Evolutionary conservation across 2,113 vertebrate genomes (phyloP).

Genomic region (Halichoeres trimaculatus): DNA sequence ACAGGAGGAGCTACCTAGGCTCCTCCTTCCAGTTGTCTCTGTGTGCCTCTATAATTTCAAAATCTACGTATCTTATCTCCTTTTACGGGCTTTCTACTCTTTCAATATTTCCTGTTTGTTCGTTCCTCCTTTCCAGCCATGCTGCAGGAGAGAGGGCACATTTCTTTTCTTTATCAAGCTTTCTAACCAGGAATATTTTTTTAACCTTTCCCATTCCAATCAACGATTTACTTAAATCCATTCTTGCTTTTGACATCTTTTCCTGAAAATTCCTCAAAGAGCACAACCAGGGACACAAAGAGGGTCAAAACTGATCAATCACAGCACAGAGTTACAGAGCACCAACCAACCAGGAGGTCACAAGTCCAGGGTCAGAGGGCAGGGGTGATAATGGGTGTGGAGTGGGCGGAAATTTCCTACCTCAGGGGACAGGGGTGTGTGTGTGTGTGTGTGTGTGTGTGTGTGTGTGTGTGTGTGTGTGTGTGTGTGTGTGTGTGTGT

Average conservation of each 20-base stretch:
- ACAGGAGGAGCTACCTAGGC: background rate
- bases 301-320: conserved; percentile 61
- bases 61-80: background rate
- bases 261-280: conserved; percentile 48
- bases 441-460: conserved; percentile 5
- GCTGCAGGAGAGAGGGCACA: background rate
- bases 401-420: conserved; percentile 77
- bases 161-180: background rate
- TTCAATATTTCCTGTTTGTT: background rate
- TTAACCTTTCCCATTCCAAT: too few species aligned
- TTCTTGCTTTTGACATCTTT: conserved; percentile 21
- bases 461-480: conserved; percentile 69
- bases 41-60: background rate
- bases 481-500: too few species aligned
- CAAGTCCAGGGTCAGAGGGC: conserved; percentile 71
- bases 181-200: background rate
- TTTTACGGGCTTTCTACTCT: background rate
- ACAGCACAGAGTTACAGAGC: conserved; percentile 37
- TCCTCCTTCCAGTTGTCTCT: background rate
- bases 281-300: conserved; percentile 64
- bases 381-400: conserved; percentile 77
- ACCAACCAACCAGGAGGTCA: conserved; percentile 72
- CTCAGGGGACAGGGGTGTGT: conserved; percentile 64
- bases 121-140: background rate
- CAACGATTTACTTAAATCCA: background rate